Conservation (phyloP, 2,888 invertebrate species). For the Incurvaria masculella region DNA sequence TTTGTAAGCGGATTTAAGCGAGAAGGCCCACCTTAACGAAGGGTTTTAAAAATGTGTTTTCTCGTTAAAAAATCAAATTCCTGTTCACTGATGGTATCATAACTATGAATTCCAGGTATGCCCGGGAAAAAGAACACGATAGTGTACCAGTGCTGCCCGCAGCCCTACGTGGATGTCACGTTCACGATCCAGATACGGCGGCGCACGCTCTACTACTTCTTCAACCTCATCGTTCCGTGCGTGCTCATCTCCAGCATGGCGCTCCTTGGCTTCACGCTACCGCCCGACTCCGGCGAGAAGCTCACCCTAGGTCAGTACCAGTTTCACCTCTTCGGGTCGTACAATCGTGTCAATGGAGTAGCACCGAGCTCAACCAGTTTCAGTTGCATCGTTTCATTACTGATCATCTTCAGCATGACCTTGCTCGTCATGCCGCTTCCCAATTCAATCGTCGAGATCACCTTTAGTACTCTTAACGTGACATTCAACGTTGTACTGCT, state of each 20-base stretch:
- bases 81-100: background rate
- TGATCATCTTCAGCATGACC: too few relatives aligned
- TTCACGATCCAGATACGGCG: conserved; percentile 96
- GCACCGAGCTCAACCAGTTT: too few relatives aligned
- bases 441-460: too few relatives aligned
- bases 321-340: too few relatives aligned
- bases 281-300: conserved; percentile 97
- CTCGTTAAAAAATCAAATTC: background rate
- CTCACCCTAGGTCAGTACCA: conserved; percentile 87
- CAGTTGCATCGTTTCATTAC: too few relatives aligned
- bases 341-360: too few relatives aligned
- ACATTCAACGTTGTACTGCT: too few relatives aligned
- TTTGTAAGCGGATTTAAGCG: too few relatives aligned
- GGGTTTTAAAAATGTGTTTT: too few relatives aligned
- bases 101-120: conserved; percentile 82
- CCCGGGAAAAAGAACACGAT: conserved; percentile 89
- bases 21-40: too few relatives aligned
- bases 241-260: conserved; percentile 99
- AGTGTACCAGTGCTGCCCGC: conserved; percentile 90
- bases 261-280: conserved; percentile 95
- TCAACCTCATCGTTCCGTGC: conserved; percentile 99
- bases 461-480: too few relatives aligned
- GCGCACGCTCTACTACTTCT: conserved; percentile 97
- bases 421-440: too few relatives aligned
- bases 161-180: conserved; percentile 93